phyloP scores from a whole-genome alignment of 1,140 invertebrate genomes.

The Drosophila equinoxialis region DNA sequence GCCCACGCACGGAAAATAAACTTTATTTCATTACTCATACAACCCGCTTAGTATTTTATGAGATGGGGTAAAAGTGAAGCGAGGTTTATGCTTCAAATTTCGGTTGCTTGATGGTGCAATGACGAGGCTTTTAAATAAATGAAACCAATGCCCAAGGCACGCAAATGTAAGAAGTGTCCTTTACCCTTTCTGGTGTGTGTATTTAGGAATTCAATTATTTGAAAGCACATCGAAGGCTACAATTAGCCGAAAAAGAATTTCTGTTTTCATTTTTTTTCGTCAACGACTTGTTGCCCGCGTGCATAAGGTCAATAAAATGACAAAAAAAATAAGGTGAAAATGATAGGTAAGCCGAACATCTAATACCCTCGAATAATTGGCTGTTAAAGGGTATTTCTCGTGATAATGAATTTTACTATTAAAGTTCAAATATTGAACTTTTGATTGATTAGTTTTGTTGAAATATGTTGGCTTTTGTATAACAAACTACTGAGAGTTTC shows the following conservation, averaged over 20 bases:
- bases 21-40: slow-evolving; percentile 60
- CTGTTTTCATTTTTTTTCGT: slow-evolving; percentile 1
- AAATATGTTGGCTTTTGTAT: slow-evolving; percentile 7
- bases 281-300: slow-evolving; percentile 68
- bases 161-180: slow-evolving; percentile 26
- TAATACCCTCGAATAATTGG: neutral
- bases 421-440: slow-evolving; percentile 10
- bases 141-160: slow-evolving; percentile 34
- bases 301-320: slow-evolving; percentile 51
- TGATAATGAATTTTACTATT: neutral
- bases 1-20: slow-evolving; percentile 21
- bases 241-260: slow-evolving; percentile 59
- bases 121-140: slow-evolving; percentile 68
- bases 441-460: slow-evolving; percentile 6
- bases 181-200: slow-evolving; percentile 20
- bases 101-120: slow-evolving; percentile 28
- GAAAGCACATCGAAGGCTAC: slow-evolving; percentile 60
- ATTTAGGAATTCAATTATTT: slow-evolving; percentile 59
- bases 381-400: neutral
- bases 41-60: slow-evolving; percentile 45
- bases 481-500: neutral
- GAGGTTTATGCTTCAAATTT: slow-evolving; percentile 33
- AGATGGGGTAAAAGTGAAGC: neutral
- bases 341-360: neutral
- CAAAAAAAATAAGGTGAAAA: slow-evolving; percentile 13